phyloP scores from a whole-genome alignment of 1,140 invertebrate genomes.

The Ectropis grisescens region DNA sequence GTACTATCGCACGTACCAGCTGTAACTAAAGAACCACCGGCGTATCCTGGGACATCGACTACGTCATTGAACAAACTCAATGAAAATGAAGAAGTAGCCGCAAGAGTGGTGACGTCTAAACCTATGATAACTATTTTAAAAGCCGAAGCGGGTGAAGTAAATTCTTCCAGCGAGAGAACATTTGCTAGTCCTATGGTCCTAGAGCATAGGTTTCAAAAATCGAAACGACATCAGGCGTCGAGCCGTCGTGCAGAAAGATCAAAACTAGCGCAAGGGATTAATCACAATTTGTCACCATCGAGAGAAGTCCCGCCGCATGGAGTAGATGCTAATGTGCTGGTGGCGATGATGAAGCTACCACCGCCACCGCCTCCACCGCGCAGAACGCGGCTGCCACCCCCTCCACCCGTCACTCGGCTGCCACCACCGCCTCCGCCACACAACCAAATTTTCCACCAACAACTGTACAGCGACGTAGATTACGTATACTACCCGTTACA shows the following conservation, averaged over 20 bases:
- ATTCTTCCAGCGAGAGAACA: constrained; percentile 46
- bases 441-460: constrained; percentile 87
- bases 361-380: constrained; percentile 70
- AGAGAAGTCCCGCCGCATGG: constrained; percentile 33
- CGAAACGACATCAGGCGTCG: constrained; percentile 55
- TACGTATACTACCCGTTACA: constrained; percentile 92
- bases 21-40: constrained; percentile 37
- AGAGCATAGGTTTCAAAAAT: constrained; percentile 61
- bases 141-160: constrained; percentile 73
- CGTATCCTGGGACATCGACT: constrained; percentile 30
- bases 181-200: constrained; percentile 61
- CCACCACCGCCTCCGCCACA: constrained; percentile 76
- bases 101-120: constrained; percentile 76
- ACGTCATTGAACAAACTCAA: constrained; percentile 25
- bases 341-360: constrained; percentile 72
- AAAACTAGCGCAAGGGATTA: constrained; percentile 51
- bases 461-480: constrained; percentile 89
- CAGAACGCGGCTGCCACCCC: constrained; percentile 66
- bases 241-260: constrained; percentile 54
- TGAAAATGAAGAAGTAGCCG: constrained; percentile 74
- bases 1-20: constrained; percentile 20
- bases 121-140: constrained; percentile 78
- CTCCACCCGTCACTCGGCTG: constrained; percentile 70
- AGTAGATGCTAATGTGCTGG: constrained; percentile 69
- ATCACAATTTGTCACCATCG: constrained; percentile 40